Base-by-base conservation (phyloP, 2,888 invertebrate species). In the Gortyna flavago region DNA sequence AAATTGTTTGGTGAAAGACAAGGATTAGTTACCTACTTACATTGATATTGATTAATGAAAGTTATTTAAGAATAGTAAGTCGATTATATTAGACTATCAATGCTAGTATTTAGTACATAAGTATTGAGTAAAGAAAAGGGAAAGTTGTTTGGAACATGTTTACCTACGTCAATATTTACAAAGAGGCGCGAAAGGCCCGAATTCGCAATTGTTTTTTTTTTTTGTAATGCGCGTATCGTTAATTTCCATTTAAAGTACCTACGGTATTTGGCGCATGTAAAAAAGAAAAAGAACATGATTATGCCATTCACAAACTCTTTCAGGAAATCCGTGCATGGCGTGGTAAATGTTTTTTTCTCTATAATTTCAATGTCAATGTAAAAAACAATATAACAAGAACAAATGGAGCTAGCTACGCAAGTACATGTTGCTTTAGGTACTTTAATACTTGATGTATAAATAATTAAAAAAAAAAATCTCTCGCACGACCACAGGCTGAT, bases 91-190 rank as follows among this genome's bases (percentile, higher is more conserved):
- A 35, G 18, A 32, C 32, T 35, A 62, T 35, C 11, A 44, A 54
- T 62, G 29, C 29, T 25, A 64, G 51, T 51, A 67, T 79, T 80
- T 29, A 16, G 13, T 62, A 70, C 38, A 32, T 21, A 57, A 2
- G 16, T 61, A 64, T 51, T 64, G 35, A 38, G 62, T 74, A 64
- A 85, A 80, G 66, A 35, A 71, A 81, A 85, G 38, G 32, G 75
- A 82, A 82, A 82, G 85, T 82, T 51, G 75, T 81, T 81, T 71
- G 29, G 25, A 85, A 71, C 75, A 35, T 48, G 82, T 85, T 79
- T 78, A 59, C 41, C 61, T 81, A 74, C 70, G 65, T 72, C 61
- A 72, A 73, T 66, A 66, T 80, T 48, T 68, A 62, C 38, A 41
- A 51, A 68, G 21, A 65, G 6, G 7, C n/a, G 32, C 18, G 18